Evolutionary conservation across 2,888 invertebrate genomes (phyloP), one percentile per base, ranked within the genome.

Genomic region (Aphrophora alni): DNA sequence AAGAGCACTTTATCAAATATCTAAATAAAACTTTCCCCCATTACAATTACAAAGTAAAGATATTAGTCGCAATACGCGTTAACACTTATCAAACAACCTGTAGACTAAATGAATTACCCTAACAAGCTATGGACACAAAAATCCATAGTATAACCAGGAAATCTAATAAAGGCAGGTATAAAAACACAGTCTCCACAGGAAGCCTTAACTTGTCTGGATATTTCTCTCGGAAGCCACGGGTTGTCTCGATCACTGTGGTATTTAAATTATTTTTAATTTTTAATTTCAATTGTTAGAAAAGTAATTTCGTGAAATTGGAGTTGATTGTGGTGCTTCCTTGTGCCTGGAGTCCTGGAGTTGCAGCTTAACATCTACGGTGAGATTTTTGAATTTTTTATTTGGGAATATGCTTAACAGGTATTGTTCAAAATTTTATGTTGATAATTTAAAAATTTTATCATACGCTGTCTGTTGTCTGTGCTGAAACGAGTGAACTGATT

Each of bases 291-390:
- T 24, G 38, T 51, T 59, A 12, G 25, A 26, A 68, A 38, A 59
- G 33, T 38, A 71, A 17, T 21, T 68, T 73, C 73, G 14, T 21
- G 12, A 73, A 74, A 38, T 74, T 74, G 74, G 21, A 24, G 17
- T 59, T 59, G 68, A 33, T 76, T 76, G 59, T 59, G 72, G 27
- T 44, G 69, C 72, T 8, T 38, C 68, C 38, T 51, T 70, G 80
- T 80, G 80, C 80, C 77, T 80, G 76, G 80, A 80, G 80, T 80
- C 80, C 80, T 80, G 80, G 80, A 80, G 77, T 73, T 28, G 69
- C 33, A 69, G 38, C 69, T 70, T 38, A 70, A 69, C 77, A 68
- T 38, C 25, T 38, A 69, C 70, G 77, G 77, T 77, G 28, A 77
- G 77, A 44, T 14, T 14, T 17, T 44, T 44, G 8, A 33, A 33